Evolutionary conservation across 1,140 invertebrate genomes (phyloP), one percentile per base, ranked within the genome.

Genomic region (Campodea augens): DNA sequence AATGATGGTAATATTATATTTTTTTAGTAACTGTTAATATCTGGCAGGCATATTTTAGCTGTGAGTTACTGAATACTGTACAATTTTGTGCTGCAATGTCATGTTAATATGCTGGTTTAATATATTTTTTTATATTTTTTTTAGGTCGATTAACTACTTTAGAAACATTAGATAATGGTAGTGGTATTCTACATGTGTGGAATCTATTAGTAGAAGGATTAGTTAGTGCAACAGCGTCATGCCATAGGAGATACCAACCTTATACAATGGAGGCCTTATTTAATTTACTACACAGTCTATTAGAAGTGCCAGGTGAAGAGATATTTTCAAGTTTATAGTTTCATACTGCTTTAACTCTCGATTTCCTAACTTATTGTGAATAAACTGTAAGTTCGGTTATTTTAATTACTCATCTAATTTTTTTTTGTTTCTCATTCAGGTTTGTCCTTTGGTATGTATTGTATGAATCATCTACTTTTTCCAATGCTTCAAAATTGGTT

Each of bases 401-500:
- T 32, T 32, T 15, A 32, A 32, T 32, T 10, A 15, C 27, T 32
- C 7, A 7, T 7, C 7, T 32, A 32, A 7, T 32, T 32, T 32
- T 32, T 7, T 32, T 32, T 32, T 32, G 7, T 7, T 32, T 32
- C 19, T 48, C 21, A 54, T 52, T 19, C 78, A 52, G 86, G 86
- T 41, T 75, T 82, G 3, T 72, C 78, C 40, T 92, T 92, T 64
- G 83, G 81, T 1, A 66, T 91, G 41, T 86, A 86, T 56, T 89
- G 84, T 63, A 76, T 91, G 10, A 93, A 92, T 57, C 85, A 90
- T 57, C 60, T 92, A 32, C 61, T 93, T 1, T 63, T 95, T 43
- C 87, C 88, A 0, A 83, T 82, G 64, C 76, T 92, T 12, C 88
- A 93, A 65, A 77, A 78, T 50, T 92, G 88, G 88, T 58, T 91